A percentile compares a stretch with the other conserved stretches of the same genome.
phyloP scores from a whole-genome alignment of 2,113 vertebrate species.

The Coracopsis vasa region DNA sequence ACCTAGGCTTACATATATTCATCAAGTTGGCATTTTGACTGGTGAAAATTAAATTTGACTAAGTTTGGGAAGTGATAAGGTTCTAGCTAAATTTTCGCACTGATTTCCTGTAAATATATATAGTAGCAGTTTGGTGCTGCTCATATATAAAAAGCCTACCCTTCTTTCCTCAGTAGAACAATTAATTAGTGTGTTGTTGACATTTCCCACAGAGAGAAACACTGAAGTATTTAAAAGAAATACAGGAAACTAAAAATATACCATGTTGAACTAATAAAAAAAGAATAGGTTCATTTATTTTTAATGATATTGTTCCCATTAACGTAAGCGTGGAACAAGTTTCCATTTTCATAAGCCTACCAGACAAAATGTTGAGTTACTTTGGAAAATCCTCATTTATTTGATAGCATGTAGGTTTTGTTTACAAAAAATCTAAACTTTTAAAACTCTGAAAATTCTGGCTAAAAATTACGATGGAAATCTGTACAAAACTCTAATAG shows the following conservation, averaged over 20 bases:
- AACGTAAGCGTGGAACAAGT: background rate
- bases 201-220: background rate
- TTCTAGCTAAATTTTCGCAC: background rate
- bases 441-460: background rate
- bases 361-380: background rate
- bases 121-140: background rate
- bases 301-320: slow-evolving; percentile 3
- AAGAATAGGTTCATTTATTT: slow-evolving; percentile 34
- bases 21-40: slow-evolving; percentile 24
- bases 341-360: slow-evolving; percentile 5
- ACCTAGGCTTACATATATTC: background rate
- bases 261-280: background rate
- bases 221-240: background rate
- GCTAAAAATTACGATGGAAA: background rate
- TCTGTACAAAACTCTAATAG: background rate
- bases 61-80: slow-evolving; percentile 6
- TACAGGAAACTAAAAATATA: slow-evolving; percentile 27
- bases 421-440: background rate
- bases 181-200: slow-evolving; percentile 12
- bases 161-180: slow-evolving; percentile 1
- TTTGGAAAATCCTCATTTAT: background rate
- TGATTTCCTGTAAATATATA: slow-evolving; percentile 35
- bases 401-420: background rate
- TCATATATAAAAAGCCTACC: background rate
- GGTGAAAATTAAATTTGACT: slow-evolving; percentile 32